A percentile compares a stretch with the other conserved stretches of the same genome.
Evolutionary conservation across 2,888 invertebrate species (phyloP).

Genomic region (Lithodes maja): DNA sequence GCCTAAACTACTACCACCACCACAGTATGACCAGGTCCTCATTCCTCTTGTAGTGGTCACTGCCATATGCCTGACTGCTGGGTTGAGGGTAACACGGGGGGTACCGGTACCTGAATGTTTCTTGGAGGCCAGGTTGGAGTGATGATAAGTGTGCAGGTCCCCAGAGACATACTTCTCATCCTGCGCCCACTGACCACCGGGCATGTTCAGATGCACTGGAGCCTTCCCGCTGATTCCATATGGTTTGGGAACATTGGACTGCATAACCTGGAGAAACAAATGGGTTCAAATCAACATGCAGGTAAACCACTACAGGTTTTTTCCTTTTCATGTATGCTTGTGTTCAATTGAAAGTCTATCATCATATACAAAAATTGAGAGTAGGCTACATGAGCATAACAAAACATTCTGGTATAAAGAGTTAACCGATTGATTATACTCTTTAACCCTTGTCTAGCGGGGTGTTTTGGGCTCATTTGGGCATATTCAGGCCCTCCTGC

Average conservation of each 20-base stretch:
- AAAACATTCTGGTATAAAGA: too few relatives aligned
- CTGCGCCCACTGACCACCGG: slow-evolving; percentile 83
- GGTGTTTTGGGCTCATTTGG: too few relatives aligned
- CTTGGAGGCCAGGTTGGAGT: slow-evolving; percentile 73
- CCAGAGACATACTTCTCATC: slow-evolving; percentile 83
- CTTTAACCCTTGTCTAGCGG: too few relatives aligned
- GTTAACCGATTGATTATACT: too few relatives aligned
- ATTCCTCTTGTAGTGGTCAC: slow-evolving; percentile 7
- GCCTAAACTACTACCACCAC: slow-evolving; percentile 45
- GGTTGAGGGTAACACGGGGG: slow-evolving; percentile 10
- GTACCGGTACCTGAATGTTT: slow-evolving; percentile 61
- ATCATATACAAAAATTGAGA: too few relatives aligned
- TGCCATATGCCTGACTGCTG: slow-evolving; percentile 7
- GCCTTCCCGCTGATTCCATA: slow-evolving; percentile 74
- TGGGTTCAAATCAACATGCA: too few relatives aligned
- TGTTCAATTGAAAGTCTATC: too few relatives aligned
- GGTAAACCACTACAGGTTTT: too few relatives aligned
- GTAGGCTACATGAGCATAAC: too few relatives aligned
- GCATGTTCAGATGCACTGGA: slow-evolving; percentile 81
- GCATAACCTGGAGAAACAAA: slow-evolving; percentile 78
- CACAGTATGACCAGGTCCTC: neutral
- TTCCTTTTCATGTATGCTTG: too few relatives aligned
- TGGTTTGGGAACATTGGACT: slow-evolving; percentile 84
- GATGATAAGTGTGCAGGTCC: slow-evolving; percentile 82
- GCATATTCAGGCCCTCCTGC: too few relatives aligned